A percentile compares a stretch with the other conserved stretches of the same genome.
Evolutionary conservation across 1,140 invertebrate species (phyloP).

Genomic region (Drosophila erecta): DNA sequence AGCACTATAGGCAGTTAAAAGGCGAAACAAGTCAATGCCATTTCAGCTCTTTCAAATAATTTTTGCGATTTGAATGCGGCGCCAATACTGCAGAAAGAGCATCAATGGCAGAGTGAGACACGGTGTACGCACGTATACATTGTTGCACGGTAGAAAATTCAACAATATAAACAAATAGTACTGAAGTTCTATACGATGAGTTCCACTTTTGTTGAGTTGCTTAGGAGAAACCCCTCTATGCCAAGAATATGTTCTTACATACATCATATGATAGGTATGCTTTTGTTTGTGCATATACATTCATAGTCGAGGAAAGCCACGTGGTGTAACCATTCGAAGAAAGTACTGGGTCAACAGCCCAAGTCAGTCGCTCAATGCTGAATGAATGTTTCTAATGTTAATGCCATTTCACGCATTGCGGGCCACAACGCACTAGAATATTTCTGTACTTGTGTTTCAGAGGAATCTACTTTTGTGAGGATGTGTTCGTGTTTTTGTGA

Average conservation of each 20-base stretch:
- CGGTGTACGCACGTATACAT: conserved; percentile 37
- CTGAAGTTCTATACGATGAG: too few species aligned
- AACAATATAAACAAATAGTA: too few species aligned
- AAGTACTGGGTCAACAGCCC: conserved; percentile 12
- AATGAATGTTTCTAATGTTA: neutral
- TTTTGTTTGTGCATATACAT: neutral
- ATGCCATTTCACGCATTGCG: conserved; percentile 52
- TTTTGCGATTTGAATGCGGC: conserved; percentile 56
- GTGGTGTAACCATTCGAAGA: neutral
- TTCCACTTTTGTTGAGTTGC: too few species aligned
- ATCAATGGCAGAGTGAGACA: conserved; percentile 5
- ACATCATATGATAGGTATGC: neutral
- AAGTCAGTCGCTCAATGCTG: neutral
- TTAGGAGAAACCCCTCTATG: neutral
- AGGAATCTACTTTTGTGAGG: neutral
- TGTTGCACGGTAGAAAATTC: conserved; percentile 6
- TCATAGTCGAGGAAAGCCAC: neutral
- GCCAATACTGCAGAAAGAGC: conserved; percentile 7
- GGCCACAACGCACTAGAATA: conserved; percentile 1
- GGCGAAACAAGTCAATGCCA: conserved; percentile 55
- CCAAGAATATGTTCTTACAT: neutral
- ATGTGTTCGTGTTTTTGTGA: conserved; percentile 17
- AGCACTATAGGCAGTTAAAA: conserved; percentile 14
- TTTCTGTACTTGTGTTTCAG: conserved; percentile 12
- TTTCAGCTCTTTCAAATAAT: conserved; percentile 27